A percentile compares a stretch with the other conserved stretches of the same genome.
Conservation (phyloP, 2,888 invertebrate species). For the Liopterus haemorrhoidalis region DNA sequence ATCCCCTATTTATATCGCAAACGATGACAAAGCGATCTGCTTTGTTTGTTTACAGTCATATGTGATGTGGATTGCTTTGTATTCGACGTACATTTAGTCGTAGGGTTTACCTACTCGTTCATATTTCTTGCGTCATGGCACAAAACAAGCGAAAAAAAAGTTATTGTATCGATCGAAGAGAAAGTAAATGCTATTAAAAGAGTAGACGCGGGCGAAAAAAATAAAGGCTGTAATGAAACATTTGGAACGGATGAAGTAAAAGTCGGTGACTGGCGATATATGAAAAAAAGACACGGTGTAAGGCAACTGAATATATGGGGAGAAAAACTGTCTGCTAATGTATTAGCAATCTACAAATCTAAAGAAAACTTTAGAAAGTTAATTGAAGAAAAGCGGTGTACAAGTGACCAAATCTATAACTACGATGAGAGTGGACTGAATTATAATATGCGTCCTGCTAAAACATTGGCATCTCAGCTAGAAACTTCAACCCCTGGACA, state of each 20-base stretch:
- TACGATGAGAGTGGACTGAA: too few relatives aligned
- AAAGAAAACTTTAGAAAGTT: constrained; percentile 26
- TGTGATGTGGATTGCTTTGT: too few relatives aligned
- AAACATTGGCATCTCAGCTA: constrained; percentile 25
- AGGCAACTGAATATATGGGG: constrained; percentile 14
- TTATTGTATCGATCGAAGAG: too few relatives aligned
- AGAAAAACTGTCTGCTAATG: constrained; percentile 28
- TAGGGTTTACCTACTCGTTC: too few relatives aligned
- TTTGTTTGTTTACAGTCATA: too few relatives aligned
- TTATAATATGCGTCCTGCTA: constrained; percentile 30
- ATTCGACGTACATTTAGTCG: too few relatives aligned
- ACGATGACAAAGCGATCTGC: too few relatives aligned
- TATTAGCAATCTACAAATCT: constrained; percentile 9
- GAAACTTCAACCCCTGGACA: constrained; percentile 26
- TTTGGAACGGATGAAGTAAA: constrained; percentile 32
- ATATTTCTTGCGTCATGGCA: too few relatives aligned
- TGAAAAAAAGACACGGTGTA: constrained; percentile 13
- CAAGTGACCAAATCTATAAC: constrained; percentile 29
- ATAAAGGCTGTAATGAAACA: constrained; percentile 29
- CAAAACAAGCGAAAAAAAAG: too few relatives aligned
- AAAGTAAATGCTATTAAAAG: too few relatives aligned
- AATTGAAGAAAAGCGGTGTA: constrained; percentile 30
- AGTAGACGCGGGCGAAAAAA: too few relatives aligned
- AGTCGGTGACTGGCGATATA: constrained; percentile 29
- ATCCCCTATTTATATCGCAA: too few relatives aligned